phyloP scores from a whole-genome alignment of 1,140 invertebrate genomes.

The Saccostrea cuccullata region DNA sequence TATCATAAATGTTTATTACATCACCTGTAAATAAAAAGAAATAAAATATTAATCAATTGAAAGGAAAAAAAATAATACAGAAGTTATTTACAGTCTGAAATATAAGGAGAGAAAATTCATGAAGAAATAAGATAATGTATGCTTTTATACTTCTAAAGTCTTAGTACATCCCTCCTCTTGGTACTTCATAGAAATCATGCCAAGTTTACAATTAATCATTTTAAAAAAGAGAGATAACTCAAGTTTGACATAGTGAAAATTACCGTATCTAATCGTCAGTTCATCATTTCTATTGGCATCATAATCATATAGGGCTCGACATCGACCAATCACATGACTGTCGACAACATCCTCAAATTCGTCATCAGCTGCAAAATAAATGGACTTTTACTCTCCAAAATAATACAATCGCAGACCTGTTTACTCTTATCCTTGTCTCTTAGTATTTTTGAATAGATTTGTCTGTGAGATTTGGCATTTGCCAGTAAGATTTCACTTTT shows the following conservation, averaged over 20 bases:
- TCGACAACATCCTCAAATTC: constrained; percentile 78
- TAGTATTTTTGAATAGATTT: too few relatives aligned
- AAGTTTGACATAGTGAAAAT: neutral
- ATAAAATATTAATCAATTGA: neutral
- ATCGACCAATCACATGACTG: constrained; percentile 81
- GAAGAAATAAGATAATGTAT: neutral
- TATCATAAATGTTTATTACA: constrained; percentile 91
- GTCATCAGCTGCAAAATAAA: constrained; percentile 61
- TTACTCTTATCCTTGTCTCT: too few relatives aligned
- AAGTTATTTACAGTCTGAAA: neutral
- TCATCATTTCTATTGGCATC: constrained; percentile 93
- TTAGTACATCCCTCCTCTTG: too few relatives aligned
- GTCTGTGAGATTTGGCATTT: too few relatives aligned
- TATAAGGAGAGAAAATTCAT: neutral
- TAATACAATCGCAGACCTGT: too few relatives aligned
- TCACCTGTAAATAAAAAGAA: constrained; percentile 83
- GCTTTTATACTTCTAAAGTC: too few relatives aligned
- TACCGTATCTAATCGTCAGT: constrained; percentile 88
- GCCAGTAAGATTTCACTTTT: too few relatives aligned
- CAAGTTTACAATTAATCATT: neutral
- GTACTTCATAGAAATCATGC: neutral
- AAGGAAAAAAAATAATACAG: neutral
- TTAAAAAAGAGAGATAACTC: neutral
- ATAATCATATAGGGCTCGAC: constrained; percentile 92
- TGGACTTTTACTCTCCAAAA: neutral